A percentile compares a stretch with the other conserved stretches of the same genome.
These are phyloP conservation scores for Actias luna DNA, from an alignment of 2,888 invertebrate species.

Conservation along the genomic window DNA sequence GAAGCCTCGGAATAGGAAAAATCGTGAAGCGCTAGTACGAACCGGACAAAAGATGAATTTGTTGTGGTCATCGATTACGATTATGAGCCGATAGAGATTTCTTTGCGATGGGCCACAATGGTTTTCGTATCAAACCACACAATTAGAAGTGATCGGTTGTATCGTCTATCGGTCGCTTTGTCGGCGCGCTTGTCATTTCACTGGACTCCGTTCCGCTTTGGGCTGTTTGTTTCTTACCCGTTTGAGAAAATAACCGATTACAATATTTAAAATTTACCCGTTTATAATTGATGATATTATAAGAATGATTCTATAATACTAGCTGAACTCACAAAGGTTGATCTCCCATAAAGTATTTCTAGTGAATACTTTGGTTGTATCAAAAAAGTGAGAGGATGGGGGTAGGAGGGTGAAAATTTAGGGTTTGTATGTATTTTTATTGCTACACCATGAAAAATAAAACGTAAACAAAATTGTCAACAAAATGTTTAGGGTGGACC, in stretches of 20 bases:
- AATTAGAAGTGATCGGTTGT: conserved; percentile 77
- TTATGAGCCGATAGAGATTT: conserved; percentile 66
- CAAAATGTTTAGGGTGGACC: too few species aligned
- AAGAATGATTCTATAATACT: too few species aligned
- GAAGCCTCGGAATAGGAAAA: conserved; percentile 18
- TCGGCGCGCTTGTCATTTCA: conserved; percentile 69
- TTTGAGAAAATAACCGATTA: not conserved
- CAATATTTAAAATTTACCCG: too few species aligned
- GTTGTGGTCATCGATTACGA: conserved; percentile 19
- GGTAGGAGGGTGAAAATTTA: too few species aligned
- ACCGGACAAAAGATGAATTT: conserved; percentile 22
- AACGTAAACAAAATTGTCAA: too few species aligned
- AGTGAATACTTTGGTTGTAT: too few species aligned
- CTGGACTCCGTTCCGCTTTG: conserved; percentile 44
- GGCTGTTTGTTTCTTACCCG: conserved; percentile 22
- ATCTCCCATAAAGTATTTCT: too few species aligned
- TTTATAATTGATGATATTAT: too few species aligned
- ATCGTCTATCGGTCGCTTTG: conserved; percentile 66
- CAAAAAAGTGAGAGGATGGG: too few species aligned
- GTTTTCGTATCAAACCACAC: conserved; percentile 80
- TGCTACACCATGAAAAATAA: too few species aligned
- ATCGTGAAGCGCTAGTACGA: conserved; percentile 23
- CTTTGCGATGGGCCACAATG: conserved; percentile 67
- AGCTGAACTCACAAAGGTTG: too few species aligned
- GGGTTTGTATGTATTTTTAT: too few species aligned